Evolutionary conservation across 2,113 vertebrate species (phyloP).

Genomic region (Lathamus discolor): DNA sequence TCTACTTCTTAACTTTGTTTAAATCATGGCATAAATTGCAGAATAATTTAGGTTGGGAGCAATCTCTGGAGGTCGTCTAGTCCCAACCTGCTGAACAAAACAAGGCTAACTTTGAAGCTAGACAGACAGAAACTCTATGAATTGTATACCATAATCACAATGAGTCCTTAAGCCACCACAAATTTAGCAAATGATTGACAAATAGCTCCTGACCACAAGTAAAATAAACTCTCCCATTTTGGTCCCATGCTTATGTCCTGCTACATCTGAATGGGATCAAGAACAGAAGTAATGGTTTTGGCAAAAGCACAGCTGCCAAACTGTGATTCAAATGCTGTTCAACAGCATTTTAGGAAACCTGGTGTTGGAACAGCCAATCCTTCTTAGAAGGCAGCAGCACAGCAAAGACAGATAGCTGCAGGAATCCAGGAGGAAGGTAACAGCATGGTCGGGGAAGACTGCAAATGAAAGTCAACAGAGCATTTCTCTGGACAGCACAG

Average conservation of each 20-base stretch:
- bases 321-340: not conserved
- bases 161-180: not conserved
- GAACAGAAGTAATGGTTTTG: not conserved
- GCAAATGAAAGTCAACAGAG: not conserved
- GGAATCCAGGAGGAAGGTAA: not conserved
- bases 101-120: not conserved
- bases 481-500: not conserved
- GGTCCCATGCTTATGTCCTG: not conserved
- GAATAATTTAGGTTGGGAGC: not conserved
- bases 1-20: not conserved
- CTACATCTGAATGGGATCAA: not conserved
- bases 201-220: not conserved
- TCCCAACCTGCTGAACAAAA: not conserved
- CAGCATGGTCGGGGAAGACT: fast-evolving
- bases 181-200: not conserved
- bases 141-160: not conserved
- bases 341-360: not conserved
- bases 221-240: not conserved
- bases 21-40: not conserved
- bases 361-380: not conserved
- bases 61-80: not conserved
- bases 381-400: not conserved
- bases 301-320: not conserved
- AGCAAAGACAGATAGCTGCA: not conserved
- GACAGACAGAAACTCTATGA: not conserved